Percentiles rank a stretch among this genome's conserved stretches.
These are phyloP conservation scores for Cirrhinus mrigala DNA, from an alignment of 2,797 vertebrate species.

Conservation along the genomic window DNA sequence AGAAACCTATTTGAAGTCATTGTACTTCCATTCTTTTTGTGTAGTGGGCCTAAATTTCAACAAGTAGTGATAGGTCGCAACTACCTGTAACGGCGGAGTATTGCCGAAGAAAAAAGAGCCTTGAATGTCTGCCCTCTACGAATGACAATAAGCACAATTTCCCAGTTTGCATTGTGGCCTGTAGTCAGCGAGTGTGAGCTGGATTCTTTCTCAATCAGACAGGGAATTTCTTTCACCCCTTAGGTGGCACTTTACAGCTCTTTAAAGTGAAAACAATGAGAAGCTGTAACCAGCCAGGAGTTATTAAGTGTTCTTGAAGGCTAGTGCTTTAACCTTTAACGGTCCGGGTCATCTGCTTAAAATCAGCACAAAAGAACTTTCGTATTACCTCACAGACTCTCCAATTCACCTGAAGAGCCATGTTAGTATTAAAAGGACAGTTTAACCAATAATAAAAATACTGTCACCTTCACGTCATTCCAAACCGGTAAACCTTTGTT, in stretches of 20 bases:
- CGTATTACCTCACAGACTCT: conserved; percentile 53
- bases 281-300: conserved; percentile 60
- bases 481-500: neutral
- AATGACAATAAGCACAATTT: conserved; percentile 82
- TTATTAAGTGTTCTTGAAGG: conserved; percentile 64
- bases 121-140: conserved; percentile 75
- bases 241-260: conserved; percentile 76
- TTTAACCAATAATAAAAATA: neutral
- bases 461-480: neutral
- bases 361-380: conserved; percentile 28
- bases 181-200: conserved; percentile 68
- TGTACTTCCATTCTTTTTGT: conserved; percentile 79
- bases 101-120: conserved; percentile 71
- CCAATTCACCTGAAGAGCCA: neutral
- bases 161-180: conserved; percentile 75
- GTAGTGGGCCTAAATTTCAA: conserved; percentile 76
- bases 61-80: conserved; percentile 82
- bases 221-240: conserved; percentile 63
- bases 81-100: conserved; percentile 81
- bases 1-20: conserved; percentile 85
- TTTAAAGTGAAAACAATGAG: conserved; percentile 72
- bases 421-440: neutral
- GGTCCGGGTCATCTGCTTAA: conserved; percentile 55
- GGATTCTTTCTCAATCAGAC: conserved; percentile 63
- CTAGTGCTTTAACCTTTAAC: conserved; percentile 63